Conservation (phyloP, 1,140 invertebrate genomes). For the Dinoponera quadriceps region DNA sequence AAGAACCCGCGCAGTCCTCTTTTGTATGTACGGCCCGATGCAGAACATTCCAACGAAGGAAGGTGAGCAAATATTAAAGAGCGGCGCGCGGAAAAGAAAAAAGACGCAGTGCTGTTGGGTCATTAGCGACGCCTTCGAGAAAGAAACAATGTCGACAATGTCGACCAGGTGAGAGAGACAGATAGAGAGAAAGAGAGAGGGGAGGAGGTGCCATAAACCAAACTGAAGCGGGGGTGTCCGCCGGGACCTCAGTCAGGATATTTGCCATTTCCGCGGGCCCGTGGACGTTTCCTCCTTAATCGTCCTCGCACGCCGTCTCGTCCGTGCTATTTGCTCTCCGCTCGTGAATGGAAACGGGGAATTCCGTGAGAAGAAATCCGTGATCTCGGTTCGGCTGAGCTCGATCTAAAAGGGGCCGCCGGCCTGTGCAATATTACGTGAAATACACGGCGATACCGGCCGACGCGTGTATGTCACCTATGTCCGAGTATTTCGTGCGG, state of each 20-base stretch:
- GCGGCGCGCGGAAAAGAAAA: constrained; percentile 33
- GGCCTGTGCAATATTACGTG: background rate
- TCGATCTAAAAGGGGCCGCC: background rate
- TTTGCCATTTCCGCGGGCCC: constrained; percentile 56
- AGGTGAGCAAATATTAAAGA: constrained; percentile 56
- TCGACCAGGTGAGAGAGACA: constrained; percentile 41
- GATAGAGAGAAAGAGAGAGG: background rate
- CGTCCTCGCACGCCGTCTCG: constrained; percentile 20
- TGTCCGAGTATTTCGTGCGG: background rate
- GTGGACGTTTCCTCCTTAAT: constrained; percentile 44
- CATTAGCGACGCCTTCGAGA: constrained; percentile 61
- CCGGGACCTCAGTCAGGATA: constrained; percentile 43
- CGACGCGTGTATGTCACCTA: no score
- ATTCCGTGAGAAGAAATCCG: constrained; percentile 8
- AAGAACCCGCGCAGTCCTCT: constrained; percentile 38
- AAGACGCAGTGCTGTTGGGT: constrained; percentile 40
- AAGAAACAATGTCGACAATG: constrained; percentile 65
- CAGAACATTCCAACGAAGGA: constrained; percentile 56
- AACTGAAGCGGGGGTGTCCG: constrained; percentile 48
- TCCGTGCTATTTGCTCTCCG: constrained; percentile 16
- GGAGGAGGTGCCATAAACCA: constrained; percentile 62
- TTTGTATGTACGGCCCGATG: constrained; percentile 40
- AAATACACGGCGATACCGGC: background rate
- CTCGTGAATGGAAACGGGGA: constrained; percentile 25
- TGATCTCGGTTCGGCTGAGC: background rate